Base-by-base conservation (phyloP, 2,113 vertebrate genomes). In the Chamaea fasciata region DNA sequence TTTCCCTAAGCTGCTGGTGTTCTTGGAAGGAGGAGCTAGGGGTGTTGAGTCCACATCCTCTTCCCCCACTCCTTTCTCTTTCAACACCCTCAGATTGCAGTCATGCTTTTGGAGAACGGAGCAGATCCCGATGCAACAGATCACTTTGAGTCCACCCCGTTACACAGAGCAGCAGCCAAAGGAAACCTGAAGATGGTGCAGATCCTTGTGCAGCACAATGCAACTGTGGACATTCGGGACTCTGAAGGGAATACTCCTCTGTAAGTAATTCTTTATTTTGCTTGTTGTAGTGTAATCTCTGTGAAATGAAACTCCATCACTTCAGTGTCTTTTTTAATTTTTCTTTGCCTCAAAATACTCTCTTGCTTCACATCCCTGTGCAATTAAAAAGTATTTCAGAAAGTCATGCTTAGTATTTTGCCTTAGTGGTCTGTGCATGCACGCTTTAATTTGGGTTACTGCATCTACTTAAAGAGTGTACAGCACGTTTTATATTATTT, bases 191-290 rank as follows among this genome's bases (percentile, higher is more conserved):
- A 98, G 86, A 99, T 99, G 94, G 98, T 99, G 86, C 98, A 99
- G 96, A 98, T 99, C 84, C 99, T 99, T 76, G 98, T 99, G 90
- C 98, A 98, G 91, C 98, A 99, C 96, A 98, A 98, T 28, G 99
- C 99, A 10, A 99, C 99, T 26, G 98, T 98, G 77, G 99, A 99
- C 84, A 99, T 99, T 87, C 98, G 98, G 95, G 99, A 99, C 92
- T 99, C 98, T 8, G 98, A 99, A 97, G 99, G 99, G 82, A 99
- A 99, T 97, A 99, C 99, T 46, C 92, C 99, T 63, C 98, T 99
- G 99, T 99, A 98, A 98, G 99, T 98, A 67, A 70, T 46, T 15
- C 13, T 87, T 52, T 33, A 26, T 67, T 73, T 79, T 89, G 39
- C 18, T 65, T 69, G 37, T 16, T 55, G 9, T 23, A 64, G 9